Evolutionary conservation across 2,888 invertebrate genomes (phyloP).

Genomic region (Neria commutata): DNA sequence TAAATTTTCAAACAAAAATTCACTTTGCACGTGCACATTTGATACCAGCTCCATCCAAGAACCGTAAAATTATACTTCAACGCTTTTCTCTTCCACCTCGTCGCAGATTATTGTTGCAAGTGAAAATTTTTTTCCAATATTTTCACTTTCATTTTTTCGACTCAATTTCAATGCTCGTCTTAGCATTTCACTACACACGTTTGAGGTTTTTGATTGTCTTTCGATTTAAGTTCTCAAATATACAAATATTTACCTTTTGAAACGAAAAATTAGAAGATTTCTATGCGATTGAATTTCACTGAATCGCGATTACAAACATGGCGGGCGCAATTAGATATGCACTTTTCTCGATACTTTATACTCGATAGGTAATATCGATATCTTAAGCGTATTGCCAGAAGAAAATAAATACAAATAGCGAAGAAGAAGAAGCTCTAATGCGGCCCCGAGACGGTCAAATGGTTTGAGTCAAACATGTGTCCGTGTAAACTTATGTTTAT

Average conservation of each 20-base stretch:
- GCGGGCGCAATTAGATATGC: constrained; percentile 45
- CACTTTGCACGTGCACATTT: no score
- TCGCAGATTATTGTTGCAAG: constrained; percentile 22
- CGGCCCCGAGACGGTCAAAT: no score
- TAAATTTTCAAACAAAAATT: no score
- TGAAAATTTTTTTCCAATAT: constrained; percentile 31
- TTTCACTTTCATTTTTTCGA: constrained; percentile 25
- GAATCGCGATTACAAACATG: constrained; percentile 47
- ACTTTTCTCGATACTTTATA: no score
- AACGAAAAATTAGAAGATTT: constrained; percentile 42
- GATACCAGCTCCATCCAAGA: not conserved
- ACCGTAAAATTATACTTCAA: no score
- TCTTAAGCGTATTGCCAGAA: no score
- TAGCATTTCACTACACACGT: constrained; percentile 17
- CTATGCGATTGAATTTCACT: constrained; percentile 43
- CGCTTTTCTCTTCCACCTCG: not conserved
- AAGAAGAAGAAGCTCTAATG: no score
- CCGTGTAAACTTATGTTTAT: no score
- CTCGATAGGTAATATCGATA: no score
- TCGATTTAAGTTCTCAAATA: constrained; percentile 15
- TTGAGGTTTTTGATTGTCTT: constrained; percentile 17
- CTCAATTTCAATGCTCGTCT: constrained; percentile 6
- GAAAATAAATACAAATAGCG: no score
- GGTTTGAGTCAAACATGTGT: no score
- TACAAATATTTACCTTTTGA: constrained; percentile 45